Conservation (phyloP, 2,888 invertebrate genomes). For the Crioceris asparagi region DNA sequence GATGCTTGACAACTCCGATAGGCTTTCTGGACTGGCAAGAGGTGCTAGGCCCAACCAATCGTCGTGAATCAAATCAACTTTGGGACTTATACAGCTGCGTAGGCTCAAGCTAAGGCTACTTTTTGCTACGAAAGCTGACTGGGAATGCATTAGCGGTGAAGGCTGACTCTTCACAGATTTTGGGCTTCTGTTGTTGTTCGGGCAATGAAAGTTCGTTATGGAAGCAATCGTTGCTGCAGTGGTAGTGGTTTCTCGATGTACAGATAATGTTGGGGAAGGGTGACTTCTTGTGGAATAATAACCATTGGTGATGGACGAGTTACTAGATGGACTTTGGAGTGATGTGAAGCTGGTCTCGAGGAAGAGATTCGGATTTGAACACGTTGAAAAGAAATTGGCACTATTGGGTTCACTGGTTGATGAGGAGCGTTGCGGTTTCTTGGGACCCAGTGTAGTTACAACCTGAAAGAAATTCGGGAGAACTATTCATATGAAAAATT, state of each 20-base stretch:
- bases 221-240: too few species aligned
- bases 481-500: too few species aligned
- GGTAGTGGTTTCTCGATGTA: too few species aligned
- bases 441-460: conserved; percentile 68
- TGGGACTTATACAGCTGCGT: conserved; percentile 23
- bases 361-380: conserved; percentile 44
- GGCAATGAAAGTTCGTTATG: too few species aligned
- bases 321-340: conserved; percentile 42
- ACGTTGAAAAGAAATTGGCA: conserved; percentile 19
- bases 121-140: conserved; percentile 16
- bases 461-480: conserved; percentile 40
- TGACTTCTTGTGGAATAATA: conserved; percentile 32
- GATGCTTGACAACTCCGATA: conserved; percentile 71
- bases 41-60: conserved; percentile 65
- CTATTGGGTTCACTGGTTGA: conserved; percentile 31
- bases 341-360: conserved; percentile 70
- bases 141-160: neutral
- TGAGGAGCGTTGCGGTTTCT: conserved; percentile 58
- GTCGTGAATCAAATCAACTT: conserved; percentile 47
- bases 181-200: too few species aligned
- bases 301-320: conserved; percentile 35
- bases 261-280: too few species aligned
- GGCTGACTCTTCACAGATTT: neutral
- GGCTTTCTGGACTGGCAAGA: conserved; percentile 69
- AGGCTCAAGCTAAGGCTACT: conserved; percentile 27